Evolutionary conservation across 1,140 invertebrate species (phyloP).

Genomic region (Pachypsylla venusta): DNA sequence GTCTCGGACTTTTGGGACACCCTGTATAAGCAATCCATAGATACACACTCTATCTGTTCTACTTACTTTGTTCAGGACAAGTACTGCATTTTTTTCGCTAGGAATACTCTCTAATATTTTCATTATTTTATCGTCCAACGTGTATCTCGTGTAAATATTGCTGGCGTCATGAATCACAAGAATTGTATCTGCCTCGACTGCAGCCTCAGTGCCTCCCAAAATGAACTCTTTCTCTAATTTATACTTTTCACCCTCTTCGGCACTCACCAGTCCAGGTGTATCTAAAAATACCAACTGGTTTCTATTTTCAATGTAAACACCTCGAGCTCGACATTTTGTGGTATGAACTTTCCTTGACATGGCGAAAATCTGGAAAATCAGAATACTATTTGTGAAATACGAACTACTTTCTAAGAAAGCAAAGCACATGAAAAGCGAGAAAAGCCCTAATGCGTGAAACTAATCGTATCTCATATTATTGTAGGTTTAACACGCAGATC

Average conservation of each 20-base stretch:
- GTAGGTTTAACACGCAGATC: conserved; percentile 14
- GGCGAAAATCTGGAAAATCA: conserved; percentile 55
- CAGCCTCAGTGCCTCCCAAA: conserved; percentile 42
- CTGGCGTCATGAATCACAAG: conserved; percentile 73
- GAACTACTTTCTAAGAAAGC: too few species aligned
- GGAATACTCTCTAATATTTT: conserved; percentile 45
- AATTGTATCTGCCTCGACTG: conserved; percentile 62
- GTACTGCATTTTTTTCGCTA: conserved; percentile 51
- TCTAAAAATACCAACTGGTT: conserved; percentile 80
- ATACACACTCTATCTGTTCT: too few species aligned
- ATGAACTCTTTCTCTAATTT: conserved; percentile 49
- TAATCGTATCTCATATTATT: conserved; percentile 12
- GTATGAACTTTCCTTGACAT: conserved; percentile 82
- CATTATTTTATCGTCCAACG: conserved; percentile 50
- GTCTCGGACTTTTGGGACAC: too few species aligned
- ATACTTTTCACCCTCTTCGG: conserved; percentile 30
- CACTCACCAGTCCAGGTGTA: conserved; percentile 62
- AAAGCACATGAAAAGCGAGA: conserved; percentile 4
- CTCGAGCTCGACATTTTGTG: conserved; percentile 54
- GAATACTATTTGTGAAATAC: too few species aligned
- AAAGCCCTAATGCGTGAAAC: neutral
- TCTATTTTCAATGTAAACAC: conserved; percentile 50
- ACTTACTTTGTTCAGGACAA: conserved; percentile 75
- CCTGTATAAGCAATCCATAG: too few species aligned
- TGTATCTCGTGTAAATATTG: conserved; percentile 46